phyloP scores from a whole-genome alignment of 2,797 vertebrate species.

The Sylvia borin region DNA sequence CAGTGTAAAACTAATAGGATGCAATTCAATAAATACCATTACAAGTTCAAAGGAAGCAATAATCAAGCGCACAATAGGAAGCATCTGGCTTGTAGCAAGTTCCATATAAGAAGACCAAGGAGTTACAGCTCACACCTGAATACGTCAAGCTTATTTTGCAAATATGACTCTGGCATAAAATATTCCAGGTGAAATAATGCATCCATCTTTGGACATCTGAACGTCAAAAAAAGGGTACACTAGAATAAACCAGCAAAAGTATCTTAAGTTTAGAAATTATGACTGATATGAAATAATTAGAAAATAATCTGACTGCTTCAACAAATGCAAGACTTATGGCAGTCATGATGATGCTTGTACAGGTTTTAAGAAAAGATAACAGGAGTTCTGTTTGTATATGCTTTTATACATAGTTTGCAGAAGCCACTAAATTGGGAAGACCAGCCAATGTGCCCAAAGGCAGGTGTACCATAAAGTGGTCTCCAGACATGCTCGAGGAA shows the following conservation, averaged over 20 bases:
- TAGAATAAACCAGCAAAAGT: background rate
- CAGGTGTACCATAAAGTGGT: background rate
- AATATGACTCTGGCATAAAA: background rate
- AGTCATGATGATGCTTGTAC: background rate
- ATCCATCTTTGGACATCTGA: background rate
- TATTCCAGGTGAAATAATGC: background rate
- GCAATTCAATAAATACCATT: background rate
- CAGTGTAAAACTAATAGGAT: background rate
- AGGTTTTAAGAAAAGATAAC: background rate
- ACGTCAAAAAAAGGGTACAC: background rate
- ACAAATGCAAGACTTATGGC: background rate
- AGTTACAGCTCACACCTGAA: background rate
- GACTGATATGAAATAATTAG: background rate
- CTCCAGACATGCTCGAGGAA: background rate
- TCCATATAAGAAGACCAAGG: background rate
- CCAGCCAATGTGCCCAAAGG: background rate
- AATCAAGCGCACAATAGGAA: background rate
- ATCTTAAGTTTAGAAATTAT: background rate
- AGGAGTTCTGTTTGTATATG: background rate
- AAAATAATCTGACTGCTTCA: background rate
- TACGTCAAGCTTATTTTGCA: background rate
- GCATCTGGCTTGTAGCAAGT: background rate
- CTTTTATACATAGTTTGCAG: background rate
- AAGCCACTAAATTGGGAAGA: background rate
- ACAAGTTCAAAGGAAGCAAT: slow-evolving; percentile 25